Evolutionary conservation across 2,888 invertebrate genomes (phyloP), one percentile per base, ranked within the genome.

Genomic region (Andrena dorsata): DNA sequence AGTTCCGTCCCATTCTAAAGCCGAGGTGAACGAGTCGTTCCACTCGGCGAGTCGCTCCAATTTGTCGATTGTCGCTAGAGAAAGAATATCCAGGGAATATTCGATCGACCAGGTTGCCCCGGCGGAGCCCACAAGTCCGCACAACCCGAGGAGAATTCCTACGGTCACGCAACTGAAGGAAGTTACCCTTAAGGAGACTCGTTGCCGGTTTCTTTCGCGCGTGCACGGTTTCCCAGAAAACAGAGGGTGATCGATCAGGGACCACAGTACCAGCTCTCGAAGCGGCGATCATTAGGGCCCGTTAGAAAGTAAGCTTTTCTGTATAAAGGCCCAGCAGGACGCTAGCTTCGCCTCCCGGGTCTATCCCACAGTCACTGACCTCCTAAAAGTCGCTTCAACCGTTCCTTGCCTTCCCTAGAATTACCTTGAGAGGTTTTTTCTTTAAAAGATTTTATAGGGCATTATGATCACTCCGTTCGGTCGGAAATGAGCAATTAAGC

Each of bases 111-210:
- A 66, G 47, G 64, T 23, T 5, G 26, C 23, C 51, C 13, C 4
- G 26, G n/a, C 20, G 64, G 4, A 13, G 41, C 1, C 41, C 4
- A 13, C 41, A 0, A 41, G 41, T 13, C 41, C 41, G 13, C 13
- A 3, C 41, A 13, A 13, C 13, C 41, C 16, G 41, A 41, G 41
- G 41, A 69, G 71, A 81, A 82, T 65, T 79, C 73, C 53, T 76
- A 66, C 26, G 49, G 64, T 16, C 74, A 16, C 20, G 47, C 20
- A 56, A 58, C 61, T 68, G 41, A 58, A 41, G 41, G 41, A 66
- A 60, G 70, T 81, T 79, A 75, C 79, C 80, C 80, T 87, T 87
- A 87, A 85, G 69, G 68, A 61, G 70, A 71, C 63, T 26, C 49
- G 77, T 58, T 58, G 35, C 74, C 30, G 65, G 66, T 65, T 73